Conservation (phyloP, 2,113 vertebrate genomes). For the Galemys pyrenaicus region DNA sequence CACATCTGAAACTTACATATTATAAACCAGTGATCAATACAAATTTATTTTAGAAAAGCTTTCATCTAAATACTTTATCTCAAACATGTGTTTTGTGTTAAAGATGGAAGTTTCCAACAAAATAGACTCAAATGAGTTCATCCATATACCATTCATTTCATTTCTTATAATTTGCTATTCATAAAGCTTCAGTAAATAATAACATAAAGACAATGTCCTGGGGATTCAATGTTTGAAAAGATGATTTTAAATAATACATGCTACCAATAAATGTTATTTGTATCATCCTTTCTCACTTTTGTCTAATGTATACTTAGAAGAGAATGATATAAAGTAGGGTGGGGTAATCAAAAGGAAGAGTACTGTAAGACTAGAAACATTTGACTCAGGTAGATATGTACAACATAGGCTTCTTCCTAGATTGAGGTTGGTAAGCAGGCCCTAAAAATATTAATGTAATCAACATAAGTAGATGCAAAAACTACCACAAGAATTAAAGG, state of each 20-base stretch:
- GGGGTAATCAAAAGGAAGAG: background rate
- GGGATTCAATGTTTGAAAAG: background rate
- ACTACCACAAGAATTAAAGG: constrained; percentile 27
- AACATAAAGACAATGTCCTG: background rate
- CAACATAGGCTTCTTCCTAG: background rate
- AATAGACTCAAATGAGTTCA: background rate
- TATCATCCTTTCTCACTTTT: background rate
- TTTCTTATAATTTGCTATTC: background rate
- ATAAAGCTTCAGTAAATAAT: background rate
- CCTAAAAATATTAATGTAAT: constrained; percentile 31
- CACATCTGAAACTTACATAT: too few species aligned
- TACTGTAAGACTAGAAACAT: background rate
- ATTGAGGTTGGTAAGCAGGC: background rate
- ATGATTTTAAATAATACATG: background rate
- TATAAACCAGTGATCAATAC: too few species aligned
- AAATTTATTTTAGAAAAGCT: background rate
- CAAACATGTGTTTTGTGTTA: background rate
- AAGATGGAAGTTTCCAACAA: constrained; percentile 10
- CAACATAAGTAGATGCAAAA: background rate
- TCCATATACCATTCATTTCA: background rate
- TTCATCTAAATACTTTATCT: constrained; percentile 6
- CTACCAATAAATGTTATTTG: background rate
- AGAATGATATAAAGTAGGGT: background rate
- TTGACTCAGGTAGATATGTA: background rate
- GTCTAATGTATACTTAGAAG: background rate